Evolutionary conservation across 2,113 vertebrate genomes (phyloP), one percentile per base, ranked within the genome.

Genomic region (Cynocephalus volans): DNA sequence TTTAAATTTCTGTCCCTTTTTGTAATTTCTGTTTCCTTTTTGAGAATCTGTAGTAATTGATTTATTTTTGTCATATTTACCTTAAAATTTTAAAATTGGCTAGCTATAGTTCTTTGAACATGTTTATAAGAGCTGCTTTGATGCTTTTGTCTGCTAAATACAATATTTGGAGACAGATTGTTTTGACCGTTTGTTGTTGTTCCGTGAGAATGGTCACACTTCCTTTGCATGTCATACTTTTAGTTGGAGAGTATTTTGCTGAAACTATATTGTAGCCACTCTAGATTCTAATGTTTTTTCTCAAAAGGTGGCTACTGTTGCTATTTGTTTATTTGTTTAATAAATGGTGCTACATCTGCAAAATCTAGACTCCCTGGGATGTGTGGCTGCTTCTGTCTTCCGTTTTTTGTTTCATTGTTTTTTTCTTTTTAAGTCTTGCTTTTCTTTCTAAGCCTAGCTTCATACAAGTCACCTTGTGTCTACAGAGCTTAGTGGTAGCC

Each of bases 181-280:
- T n/a, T n/a, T n/a, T n/a, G n/a, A n/a, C n/a, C n/a, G n/a, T n/a
- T n/a, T n/a, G n/a, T n/a, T n/a, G n/a, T n/a, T n/a, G n/a, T n/a
- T n/a, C n/a, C n/a, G n/a, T n/a, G n/a, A n/a, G n/a, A n/a, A n/a
- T n/a, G n/a, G n/a, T n/a, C n/a, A n/a, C n/a, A n/a, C n/a, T n/a
- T n/a, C n/a, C n/a, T n/a, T n/a, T n/a, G n/a, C n/a, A n/a, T n/a
- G n/a, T n/a, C n/a, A n/a, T n/a, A n/a, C n/a, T n/a, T n/a, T n/a
- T n/a, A n/a, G 21, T 52, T 69, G 60, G 52, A 75, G 82, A 70
- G 24, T 56, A 60, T 69, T 88, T 84, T 89, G 19, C 93, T 75
- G 65, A 75, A 82, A 96, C 81, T 82, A 65, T 54, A 75, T 79
- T 54, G 28, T 85, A 65, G 23, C 12, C 72, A 70, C 64, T 92